Percentiles rank a stretch among this genome's conserved stretches.
Conservation (phyloP, 2,797 vertebrate species). For the Hemitrygon akajei region DNA sequence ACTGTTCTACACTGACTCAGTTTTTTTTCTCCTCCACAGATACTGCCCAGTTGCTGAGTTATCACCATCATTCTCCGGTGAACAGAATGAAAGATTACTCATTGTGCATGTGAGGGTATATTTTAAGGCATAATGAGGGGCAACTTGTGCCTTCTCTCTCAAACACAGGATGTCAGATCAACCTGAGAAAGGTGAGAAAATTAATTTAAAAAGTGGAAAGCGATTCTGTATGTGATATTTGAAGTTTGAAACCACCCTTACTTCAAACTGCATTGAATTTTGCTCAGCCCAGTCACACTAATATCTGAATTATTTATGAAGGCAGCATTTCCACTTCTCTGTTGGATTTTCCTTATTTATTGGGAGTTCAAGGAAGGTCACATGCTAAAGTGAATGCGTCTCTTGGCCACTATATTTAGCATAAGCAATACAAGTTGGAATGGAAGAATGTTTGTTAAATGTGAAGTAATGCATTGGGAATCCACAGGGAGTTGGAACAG, state of each 20-base stretch:
- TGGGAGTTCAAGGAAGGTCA: constrained; percentile 1
- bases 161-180: not conserved
- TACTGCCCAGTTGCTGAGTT: no score
- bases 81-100: no score
- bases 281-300: constrained; percentile 20
- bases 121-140: not conserved
- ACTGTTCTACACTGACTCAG: no score
- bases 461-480: constrained; percentile 17
- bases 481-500: not conserved
- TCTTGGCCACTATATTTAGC: constrained; percentile 30
- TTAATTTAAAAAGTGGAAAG: not conserved
- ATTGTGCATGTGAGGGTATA: no score
- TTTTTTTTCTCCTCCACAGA: no score
- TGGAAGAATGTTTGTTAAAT: constrained; percentile 13
- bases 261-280: not conserved
- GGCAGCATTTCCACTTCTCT: constrained; percentile 39
- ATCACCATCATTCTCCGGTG: no score
- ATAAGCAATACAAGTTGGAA: not conserved
- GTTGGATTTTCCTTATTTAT: constrained; percentile 23
- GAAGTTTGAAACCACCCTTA: not conserved
- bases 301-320: constrained; percentile 49
- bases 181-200: not conserved
- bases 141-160: not conserved
- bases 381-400: constrained; percentile 24
- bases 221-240: not conserved